Percentiles rank a stretch among this genome's conserved stretches.
Evolutionary conservation across 2,888 invertebrate species (phyloP).

Genomic region (Chrysodeixis includens): DNA sequence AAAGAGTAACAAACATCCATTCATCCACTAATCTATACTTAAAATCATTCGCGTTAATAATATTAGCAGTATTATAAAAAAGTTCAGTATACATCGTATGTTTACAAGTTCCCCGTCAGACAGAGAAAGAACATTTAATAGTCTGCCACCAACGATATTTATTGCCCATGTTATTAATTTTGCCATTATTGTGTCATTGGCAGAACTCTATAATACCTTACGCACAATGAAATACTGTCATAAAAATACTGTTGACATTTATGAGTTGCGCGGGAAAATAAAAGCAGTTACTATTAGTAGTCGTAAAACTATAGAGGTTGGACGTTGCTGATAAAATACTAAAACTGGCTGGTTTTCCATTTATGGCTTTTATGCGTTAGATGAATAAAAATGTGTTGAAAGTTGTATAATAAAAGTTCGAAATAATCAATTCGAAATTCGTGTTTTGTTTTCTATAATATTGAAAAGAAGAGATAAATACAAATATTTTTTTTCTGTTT

Average conservation of each 20-base stretch:
- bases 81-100: not conserved
- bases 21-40: no score
- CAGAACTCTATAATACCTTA: slow-evolving; percentile 49
- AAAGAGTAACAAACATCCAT: no score
- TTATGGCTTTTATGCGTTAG: not conserved
- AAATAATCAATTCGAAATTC: no score
- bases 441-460: no score
- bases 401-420: no score
- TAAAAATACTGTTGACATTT: slow-evolving; percentile 52
- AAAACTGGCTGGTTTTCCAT: not conserved
- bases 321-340: slow-evolving; percentile 8
- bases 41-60: no score
- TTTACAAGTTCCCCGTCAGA: not conserved
- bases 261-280: slow-evolving; percentile 50
- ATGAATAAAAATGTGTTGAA: no score
- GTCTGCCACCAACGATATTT: slow-evolving; percentile 15
- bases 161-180: slow-evolving; percentile 28
- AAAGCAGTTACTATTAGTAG: slow-evolving; percentile 27
- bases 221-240: slow-evolving; percentile 51
- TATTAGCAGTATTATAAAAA: not conserved
- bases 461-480: no score
- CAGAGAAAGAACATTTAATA: not conserved
- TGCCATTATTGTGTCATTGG: slow-evolving; percentile 44
- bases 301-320: slow-evolving; percentile 23
- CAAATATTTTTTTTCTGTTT: no score